Percentiles rank a stretch among this genome's conserved stretches.
Evolutionary conservation across 2,888 invertebrate species (phyloP).

Genomic region (Zonitis immaculata): DNA sequence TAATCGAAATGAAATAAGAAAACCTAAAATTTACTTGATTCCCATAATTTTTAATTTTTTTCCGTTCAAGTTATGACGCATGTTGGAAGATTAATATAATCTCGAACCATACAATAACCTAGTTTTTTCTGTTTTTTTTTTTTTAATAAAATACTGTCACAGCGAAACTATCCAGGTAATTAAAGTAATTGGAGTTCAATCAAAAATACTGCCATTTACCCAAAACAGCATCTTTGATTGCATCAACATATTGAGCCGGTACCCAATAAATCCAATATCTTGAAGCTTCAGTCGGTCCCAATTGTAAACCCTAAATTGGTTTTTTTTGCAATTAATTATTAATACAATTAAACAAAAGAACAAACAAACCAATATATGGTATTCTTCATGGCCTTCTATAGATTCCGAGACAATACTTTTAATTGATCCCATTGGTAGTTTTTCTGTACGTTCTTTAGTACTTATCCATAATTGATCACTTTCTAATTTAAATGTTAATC

Average conservation of each 20-base stretch:
- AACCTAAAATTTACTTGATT: constrained; percentile 17
- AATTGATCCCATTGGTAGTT: constrained; percentile 85
- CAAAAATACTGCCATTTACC: constrained; percentile 81
- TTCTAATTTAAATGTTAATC: constrained; percentile 88
- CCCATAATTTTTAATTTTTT: constrained; percentile 14
- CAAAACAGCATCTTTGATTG: constrained; percentile 85
- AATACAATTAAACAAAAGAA: constrained; percentile 5
- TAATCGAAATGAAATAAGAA: constrained; percentile 10
- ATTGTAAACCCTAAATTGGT: constrained; percentile 83
- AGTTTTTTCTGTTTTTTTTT: constrained; percentile 4
- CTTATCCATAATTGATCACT: constrained; percentile 88
- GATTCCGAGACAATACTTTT: constrained; percentile 77
- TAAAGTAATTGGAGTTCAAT: constrained; percentile 33
- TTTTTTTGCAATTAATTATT: constrained; percentile 20
- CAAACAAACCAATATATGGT: constrained; percentile 74
- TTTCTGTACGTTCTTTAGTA: constrained; percentile 89
- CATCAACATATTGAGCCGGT: constrained; percentile 83
- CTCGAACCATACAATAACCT: constrained; percentile 13
- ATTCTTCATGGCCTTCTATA: constrained; percentile 83
- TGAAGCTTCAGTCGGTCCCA: constrained; percentile 88
- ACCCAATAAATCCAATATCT: constrained; percentile 95
- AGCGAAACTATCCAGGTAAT: constrained; percentile 10
- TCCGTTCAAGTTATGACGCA: constrained; percentile 5
- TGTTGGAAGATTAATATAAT: constrained; percentile 20
- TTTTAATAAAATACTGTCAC: constrained; percentile 21